These are phyloP conservation scores for Molanna angustata DNA, from an alignment of 2,888 invertebrate genomes.

Conservation along the genomic window DNA sequence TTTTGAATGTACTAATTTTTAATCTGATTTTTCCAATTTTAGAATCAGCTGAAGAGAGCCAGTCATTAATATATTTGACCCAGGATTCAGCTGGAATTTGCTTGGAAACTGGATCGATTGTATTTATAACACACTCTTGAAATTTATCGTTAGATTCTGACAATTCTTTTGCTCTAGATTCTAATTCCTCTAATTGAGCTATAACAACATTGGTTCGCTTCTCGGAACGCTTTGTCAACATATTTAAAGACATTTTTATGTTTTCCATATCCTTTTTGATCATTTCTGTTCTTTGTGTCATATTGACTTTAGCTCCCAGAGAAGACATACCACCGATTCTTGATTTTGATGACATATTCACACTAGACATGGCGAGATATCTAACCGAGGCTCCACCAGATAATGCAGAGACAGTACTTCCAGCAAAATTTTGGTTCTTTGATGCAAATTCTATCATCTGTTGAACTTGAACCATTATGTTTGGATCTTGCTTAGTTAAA, in stretches of 20 bases:
- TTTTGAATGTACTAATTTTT: conserved; percentile 55
- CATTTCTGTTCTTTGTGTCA: conserved; percentile 15
- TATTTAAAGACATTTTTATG: conserved; percentile 6
- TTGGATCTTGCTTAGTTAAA: conserved; percentile 20
- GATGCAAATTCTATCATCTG: conserved; percentile 11
- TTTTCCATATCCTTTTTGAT: conserved; percentile 17
- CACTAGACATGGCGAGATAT: conserved; percentile 3
- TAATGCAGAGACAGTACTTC: not conserved
- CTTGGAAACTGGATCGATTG: conserved; percentile 40
- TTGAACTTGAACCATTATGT: conserved; percentile 13
- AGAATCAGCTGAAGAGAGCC: conserved; percentile 54
- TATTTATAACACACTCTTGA: conserved; percentile 6
- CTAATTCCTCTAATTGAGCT: conserved; percentile 16
- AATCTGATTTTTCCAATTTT: conserved; percentile 59
- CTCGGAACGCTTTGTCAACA: not conserved
- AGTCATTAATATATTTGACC: conserved; percentile 60
- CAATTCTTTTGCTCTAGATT: conserved; percentile 13
- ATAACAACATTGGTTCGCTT: conserved; percentile 9
- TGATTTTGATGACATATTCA: conserved; percentile 5
- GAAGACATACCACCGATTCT: conserved; percentile 13
- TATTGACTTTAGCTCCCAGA: conserved; percentile 18
- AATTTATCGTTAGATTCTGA: conserved; percentile 13
- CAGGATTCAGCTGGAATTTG: conserved; percentile 61
- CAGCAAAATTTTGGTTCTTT: not conserved
- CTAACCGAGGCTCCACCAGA: conserved; percentile 2